These are phyloP conservation scores for Saguinus midas DNA, from an alignment of 2,113 vertebrate species.

Conservation along the genomic window DNA sequence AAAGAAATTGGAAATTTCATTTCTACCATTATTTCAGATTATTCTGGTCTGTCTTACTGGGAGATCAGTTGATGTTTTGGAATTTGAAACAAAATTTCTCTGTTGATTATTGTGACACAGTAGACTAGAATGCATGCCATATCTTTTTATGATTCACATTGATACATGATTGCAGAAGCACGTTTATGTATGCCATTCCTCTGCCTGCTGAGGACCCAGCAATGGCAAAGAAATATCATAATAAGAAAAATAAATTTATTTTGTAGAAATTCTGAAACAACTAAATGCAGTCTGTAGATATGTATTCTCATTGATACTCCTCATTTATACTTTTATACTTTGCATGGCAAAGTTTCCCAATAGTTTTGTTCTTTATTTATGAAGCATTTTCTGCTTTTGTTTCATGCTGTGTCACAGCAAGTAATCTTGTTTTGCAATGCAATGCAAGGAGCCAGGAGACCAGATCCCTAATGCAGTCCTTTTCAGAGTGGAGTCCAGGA, in stretches of 20 bases:
- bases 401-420: conserved; percentile 57
- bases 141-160: conserved; percentile 54
- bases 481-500: neutral
- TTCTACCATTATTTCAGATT: neutral
- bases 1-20: conserved; percentile 11
- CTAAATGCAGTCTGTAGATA: conserved; percentile 41
- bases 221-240: conserved; percentile 51
- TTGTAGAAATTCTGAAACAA: conserved; percentile 56
- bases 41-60: neutral
- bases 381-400: conserved; percentile 55
- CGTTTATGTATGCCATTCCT: conserved; percentile 52
- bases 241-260: conserved; percentile 64
- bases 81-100: conserved; percentile 3
- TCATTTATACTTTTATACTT: conserved; percentile 12
- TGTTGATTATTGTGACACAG: conserved; percentile 45
- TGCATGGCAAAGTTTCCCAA: conserved; percentile 33
- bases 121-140: neutral
- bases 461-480: neutral
- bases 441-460: conserved; percentile 19
- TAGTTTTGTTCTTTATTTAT: conserved; percentile 64
- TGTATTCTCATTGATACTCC: conserved; percentile 47
- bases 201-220: conserved; percentile 55
- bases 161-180: conserved; percentile 17
- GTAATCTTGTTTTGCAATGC: conserved; percentile 53
- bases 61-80: neutral